A percentile compares a stretch with the other conserved stretches of the same genome.
Evolutionary conservation across 2,113 vertebrate species (phyloP).

Genomic region (Coptodon rendalli): DNA sequence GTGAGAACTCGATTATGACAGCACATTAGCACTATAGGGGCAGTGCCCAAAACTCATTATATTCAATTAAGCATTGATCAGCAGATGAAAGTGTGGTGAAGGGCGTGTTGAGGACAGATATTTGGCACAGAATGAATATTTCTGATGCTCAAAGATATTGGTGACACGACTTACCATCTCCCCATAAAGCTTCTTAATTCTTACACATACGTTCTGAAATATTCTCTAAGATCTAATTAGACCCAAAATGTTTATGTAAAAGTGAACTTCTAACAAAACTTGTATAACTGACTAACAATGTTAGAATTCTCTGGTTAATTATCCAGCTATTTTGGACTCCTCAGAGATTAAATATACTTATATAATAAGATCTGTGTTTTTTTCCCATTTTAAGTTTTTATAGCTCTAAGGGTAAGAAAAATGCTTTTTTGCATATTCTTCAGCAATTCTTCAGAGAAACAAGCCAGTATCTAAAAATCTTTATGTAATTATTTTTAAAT

Average conservation of each 20-base stretch:
- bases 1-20: conserved; percentile 12
- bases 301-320: background rate
- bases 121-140: background rate
- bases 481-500: background rate
- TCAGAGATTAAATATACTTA: background rate
- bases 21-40: background rate
- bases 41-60: background rate
- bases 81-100: background rate
- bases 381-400: background rate
- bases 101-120: background rate
- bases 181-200: background rate
- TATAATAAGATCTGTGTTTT: background rate
- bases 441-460: background rate
- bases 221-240: background rate
- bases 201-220: background rate
- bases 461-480: background rate
- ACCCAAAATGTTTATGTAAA: background rate
- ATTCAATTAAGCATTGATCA: conserved; percentile 13
- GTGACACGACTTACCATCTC: background rate
- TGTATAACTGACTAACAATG: background rate
- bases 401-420: background rate
- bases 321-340: background rate
- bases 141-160: background rate
- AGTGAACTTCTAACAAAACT: background rate
- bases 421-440: background rate